Evolutionary conservation across 2,888 invertebrate species (phyloP).

Genomic region (Andrena praecox): DNA sequence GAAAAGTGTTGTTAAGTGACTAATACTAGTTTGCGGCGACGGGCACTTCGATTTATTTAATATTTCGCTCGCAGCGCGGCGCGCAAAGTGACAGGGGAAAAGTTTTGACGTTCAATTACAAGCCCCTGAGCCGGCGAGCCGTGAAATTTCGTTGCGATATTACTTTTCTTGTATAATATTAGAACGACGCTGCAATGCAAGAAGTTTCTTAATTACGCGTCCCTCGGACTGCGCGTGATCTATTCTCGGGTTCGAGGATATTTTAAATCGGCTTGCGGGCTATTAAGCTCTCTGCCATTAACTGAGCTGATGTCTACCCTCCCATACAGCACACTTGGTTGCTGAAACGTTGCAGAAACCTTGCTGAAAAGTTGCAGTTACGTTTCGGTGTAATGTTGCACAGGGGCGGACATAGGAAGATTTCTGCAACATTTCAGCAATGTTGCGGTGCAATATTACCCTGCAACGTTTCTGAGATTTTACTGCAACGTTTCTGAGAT

Average conservation of each 20-base stretch:
- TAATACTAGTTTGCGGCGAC: not conserved
- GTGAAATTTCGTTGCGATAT: slow-evolving; percentile 37
- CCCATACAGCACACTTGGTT: too few species aligned
- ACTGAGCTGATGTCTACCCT: not conserved
- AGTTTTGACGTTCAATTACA: slow-evolving; percentile 43
- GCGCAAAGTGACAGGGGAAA: slow-evolving; percentile 13
- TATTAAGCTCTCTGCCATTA: slow-evolving; percentile 7
- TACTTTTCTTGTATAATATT: slow-evolving; percentile 42
- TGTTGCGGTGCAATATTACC: too few species aligned
- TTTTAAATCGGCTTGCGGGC: slow-evolving; percentile 11
- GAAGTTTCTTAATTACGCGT: slow-evolving; percentile 58
- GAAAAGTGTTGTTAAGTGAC: not conserved
- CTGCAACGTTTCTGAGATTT: too few species aligned
- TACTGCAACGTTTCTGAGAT: too few species aligned
- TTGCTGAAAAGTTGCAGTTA: too few species aligned
- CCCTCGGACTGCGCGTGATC: slow-evolving; percentile 18
- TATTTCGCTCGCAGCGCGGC: not conserved
- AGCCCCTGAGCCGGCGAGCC: not conserved
- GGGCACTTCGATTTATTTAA: slow-evolving; percentile 24
- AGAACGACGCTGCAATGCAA: slow-evolving; percentile 24
- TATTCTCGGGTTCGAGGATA: slow-evolving; percentile 38
- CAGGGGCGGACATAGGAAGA: too few species aligned
- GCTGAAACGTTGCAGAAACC: too few species aligned
- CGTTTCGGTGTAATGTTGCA: too few species aligned
- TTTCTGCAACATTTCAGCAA: too few species aligned